phyloP scores from a whole-genome alignment of 2,888 invertebrate species.

The Uloborus plumipes region DNA sequence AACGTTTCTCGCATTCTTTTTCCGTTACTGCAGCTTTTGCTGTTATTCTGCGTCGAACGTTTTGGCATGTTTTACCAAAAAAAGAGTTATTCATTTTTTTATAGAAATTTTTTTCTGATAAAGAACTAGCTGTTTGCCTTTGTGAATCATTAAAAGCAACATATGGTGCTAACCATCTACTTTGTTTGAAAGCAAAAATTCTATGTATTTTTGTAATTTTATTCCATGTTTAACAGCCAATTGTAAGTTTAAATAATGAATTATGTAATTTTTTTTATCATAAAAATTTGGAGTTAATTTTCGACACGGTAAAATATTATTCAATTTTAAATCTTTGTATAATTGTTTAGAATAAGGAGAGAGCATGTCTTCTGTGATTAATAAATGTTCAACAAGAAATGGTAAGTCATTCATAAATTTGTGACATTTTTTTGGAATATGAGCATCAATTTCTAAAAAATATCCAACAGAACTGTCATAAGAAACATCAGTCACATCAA shows the following conservation, averaged over 20 bases:
- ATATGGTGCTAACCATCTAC: constrained; percentile 16
- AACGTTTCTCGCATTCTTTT: not conserved
- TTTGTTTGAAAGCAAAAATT: constrained; percentile 25
- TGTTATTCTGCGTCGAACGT: constrained; percentile 10
- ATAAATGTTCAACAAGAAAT: not conserved
- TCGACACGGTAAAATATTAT: not conserved
- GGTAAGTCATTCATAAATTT: not conserved
- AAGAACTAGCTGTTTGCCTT: not conserved
- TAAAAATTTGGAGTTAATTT: constrained; percentile 1
- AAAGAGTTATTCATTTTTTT: constrained; percentile 19
- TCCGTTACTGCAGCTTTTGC: constrained; percentile 24
- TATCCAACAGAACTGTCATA: not conserved
- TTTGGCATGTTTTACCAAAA: constrained; percentile 19
- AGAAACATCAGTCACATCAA: not conserved
- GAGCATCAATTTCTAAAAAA: not conserved
- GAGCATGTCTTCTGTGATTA: not conserved
- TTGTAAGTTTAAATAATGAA: too few relatives aligned
- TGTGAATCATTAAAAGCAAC: constrained; percentile 24
- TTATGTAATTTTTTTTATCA: constrained; percentile 25
- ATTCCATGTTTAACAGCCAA: constrained; percentile 21
- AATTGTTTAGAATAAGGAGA: not conserved
- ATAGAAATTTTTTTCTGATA: constrained; percentile 12
- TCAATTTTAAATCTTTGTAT: not conserved
- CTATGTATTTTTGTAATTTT: constrained; percentile 26
- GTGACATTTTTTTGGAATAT: not conserved